Evolutionary conservation across 2,888 invertebrate genomes (phyloP).

Genomic region (Lutraria lutraria): DNA sequence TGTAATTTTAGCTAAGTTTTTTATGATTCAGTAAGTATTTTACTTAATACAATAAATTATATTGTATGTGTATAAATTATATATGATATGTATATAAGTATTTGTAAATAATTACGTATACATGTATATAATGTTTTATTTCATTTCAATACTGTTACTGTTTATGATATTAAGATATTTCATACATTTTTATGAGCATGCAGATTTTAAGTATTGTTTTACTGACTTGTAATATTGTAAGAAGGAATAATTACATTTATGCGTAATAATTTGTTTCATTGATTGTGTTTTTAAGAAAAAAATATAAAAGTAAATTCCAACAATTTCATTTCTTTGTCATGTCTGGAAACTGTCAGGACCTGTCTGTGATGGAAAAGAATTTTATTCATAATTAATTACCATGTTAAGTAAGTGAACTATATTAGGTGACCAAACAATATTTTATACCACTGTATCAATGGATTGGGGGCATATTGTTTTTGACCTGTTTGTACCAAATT

Average conservation of each 20-base stretch:
- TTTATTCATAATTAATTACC: no score
- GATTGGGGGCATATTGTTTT: no score
- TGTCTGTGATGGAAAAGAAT: background rate
- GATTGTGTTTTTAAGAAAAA: no score
- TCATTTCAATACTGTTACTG: background rate
- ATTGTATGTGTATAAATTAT: background rate
- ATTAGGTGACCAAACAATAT: no score
- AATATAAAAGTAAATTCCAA: no score
- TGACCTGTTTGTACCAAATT: no score
- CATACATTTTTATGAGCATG: constrained; percentile 1
- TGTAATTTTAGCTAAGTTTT: no score
- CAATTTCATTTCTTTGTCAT: background rate
- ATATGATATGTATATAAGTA: constrained; percentile 4
- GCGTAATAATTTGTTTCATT: background rate
- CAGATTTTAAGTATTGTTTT: background rate
- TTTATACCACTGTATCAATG: no score
- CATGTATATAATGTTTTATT: constrained; percentile 6
- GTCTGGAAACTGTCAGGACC: background rate
- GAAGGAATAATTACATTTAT: background rate
- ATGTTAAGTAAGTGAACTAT: no score
- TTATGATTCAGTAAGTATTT: background rate
- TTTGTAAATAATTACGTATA: constrained; percentile 15
- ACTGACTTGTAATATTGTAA: background rate
- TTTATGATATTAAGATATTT: constrained; percentile 17
- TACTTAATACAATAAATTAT: background rate